Percentiles rank a stretch among this genome's conserved stretches.
These are phyloP conservation scores for Orthosia gothica DNA, from an alignment of 2,888 invertebrate genomes.

Conservation along the genomic window DNA sequence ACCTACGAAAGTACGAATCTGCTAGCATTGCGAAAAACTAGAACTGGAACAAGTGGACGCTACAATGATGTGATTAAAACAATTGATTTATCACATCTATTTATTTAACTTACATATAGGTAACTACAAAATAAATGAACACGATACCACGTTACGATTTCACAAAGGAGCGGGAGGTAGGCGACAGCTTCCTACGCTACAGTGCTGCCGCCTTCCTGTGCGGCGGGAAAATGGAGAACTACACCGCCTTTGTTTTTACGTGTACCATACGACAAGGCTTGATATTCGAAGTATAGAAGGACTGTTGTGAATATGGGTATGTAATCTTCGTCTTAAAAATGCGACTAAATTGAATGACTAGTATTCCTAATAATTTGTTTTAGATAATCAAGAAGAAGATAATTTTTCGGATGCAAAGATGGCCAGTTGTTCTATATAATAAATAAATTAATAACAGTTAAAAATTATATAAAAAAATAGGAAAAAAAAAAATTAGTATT, in stretches of 20 bases:
- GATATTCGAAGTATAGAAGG: not conserved
- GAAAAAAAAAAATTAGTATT: not conserved
- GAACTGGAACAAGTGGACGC: not conserved
- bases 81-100: not conserved
- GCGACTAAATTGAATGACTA: not conserved
- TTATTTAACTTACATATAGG: no score
- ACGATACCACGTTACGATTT: constrained; percentile 8
- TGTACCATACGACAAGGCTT: constrained; percentile 5
- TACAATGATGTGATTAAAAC: not conserved
- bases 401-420: not conserved
- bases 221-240: constrained; percentile 42
- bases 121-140: constrained; percentile 2
- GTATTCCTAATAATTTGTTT: not conserved
- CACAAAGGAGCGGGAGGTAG: constrained; percentile 41
- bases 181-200: constrained; percentile 58
- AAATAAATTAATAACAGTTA: no score
- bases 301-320: not conserved
- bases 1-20: not conserved
- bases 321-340: not conserved
- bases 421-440: no score
- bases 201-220: constrained; percentile 50
- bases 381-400: not conserved
- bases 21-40: not conserved
- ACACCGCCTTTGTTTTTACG: constrained; percentile 33
- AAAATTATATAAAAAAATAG: no score